Conservation (phyloP, 2,113 vertebrate genomes). For the Charadrius vociferus region DNA sequence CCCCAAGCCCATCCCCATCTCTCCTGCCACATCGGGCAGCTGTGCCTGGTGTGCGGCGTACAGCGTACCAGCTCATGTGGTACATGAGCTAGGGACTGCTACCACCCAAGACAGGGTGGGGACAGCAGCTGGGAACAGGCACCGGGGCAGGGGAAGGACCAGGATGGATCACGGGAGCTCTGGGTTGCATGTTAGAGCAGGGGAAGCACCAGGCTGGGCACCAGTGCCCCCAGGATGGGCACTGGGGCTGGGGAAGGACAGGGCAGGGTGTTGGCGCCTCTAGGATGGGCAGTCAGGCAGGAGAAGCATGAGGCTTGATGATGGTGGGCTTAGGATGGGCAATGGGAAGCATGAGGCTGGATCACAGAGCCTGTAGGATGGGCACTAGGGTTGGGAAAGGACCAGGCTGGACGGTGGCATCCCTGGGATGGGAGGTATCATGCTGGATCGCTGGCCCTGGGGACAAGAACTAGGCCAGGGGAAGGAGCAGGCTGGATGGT, state of each 20-base stretch:
- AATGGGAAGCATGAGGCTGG: not conserved
- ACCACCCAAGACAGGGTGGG: not conserved
- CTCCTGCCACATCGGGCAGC: not conserved
- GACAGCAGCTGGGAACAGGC: not conserved
- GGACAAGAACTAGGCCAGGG: not conserved
- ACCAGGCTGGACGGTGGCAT: not conserved
- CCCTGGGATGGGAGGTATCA: not conserved
- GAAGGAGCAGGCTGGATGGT: not conserved
- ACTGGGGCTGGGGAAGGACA: not conserved
- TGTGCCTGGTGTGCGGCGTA: not conserved
- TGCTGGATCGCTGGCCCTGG: fast-evolving
- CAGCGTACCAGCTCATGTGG: not conserved
- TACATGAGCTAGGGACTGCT: not conserved
- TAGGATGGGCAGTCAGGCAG: not conserved
- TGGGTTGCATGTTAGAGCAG: not conserved
- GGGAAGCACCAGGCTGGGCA: not conserved
- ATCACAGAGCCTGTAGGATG: fast-evolving
- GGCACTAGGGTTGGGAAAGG: not conserved
- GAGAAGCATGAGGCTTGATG: not conserved
- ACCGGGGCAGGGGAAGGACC: not conserved
- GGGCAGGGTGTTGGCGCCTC: not conserved
- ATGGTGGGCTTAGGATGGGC: not conserved
- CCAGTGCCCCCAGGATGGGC: not conserved
- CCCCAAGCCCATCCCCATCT: not conserved
- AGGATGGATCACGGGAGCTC: not conserved